Base-by-base conservation (phyloP, 2,797 vertebrate species). In the Premnoplex brunnescens region DNA sequence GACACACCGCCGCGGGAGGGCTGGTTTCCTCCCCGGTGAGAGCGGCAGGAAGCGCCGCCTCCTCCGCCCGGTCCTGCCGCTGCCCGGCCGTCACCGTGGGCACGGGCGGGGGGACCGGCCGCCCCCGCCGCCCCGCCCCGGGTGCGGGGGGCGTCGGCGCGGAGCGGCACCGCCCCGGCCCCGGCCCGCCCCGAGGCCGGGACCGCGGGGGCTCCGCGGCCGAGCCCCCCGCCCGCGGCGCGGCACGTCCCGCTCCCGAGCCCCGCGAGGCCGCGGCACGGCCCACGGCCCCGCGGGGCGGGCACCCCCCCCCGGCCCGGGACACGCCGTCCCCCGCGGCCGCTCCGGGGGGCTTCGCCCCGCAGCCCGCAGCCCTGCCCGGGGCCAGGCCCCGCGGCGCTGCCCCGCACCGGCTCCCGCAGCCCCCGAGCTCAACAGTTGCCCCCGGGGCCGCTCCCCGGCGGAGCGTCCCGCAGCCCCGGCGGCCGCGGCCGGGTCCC, bases 11-110 rank as follows among this genome's bases (percentile, higher is more conserved):
- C 71, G 28, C 36, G 49, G 88, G 46, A 68, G 39, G 43, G 62
- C 27, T 14, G 52, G 46, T 52, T 86, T 62, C 82, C 91, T 64
- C 69, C 7, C 48, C 68, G 32, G 46, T 36, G 48, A 67, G 43
- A 56, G 64, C 46, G 63, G 72, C 88, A 83, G 85, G 91, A 91
- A 91, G 77, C 91, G 26, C 91, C 89, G 48, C 94, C 82, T 74
- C 56, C 84, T 73, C 39, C 64, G 23, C 66, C 80, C 54, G 72
- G 77, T 87, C 83, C 64, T 46, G 63, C 55, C 54, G 74, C 82
- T 75, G 83, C 76, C 76, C 41, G 46, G 55, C 75, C 60, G 62
- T 74, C 76, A 75, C 69, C 82, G 56, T 55, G 63, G 75, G 69
- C 43, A 63, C 75, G 39, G 66, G 68, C 44, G 54, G 74, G 54